phyloP scores from a whole-genome alignment of 2,888 invertebrate species.

The Platypus cylindrus region DNA sequence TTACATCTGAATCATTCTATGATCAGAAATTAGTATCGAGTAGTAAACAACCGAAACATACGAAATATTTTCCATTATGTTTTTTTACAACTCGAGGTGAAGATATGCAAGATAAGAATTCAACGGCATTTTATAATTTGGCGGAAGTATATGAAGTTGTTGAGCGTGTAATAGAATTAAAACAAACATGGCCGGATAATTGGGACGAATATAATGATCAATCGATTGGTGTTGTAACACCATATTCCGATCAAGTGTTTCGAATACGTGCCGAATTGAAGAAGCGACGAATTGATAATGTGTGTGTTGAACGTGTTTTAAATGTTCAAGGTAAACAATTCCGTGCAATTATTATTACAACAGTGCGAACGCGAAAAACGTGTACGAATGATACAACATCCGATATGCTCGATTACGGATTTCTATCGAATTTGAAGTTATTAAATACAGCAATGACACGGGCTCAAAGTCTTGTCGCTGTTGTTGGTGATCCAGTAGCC shows the following conservation, averaged over 20 bases:
- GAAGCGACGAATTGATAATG: constrained; percentile 57
- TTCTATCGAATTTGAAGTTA: constrained; percentile 68
- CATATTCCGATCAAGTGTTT: constrained; percentile 69
- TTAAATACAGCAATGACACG: constrained; percentile 73
- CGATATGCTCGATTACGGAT: constrained; percentile 65
- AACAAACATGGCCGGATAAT: constrained; percentile 58
- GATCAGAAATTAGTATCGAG: constrained; percentile 62
- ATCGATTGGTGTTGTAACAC: constrained; percentile 74
- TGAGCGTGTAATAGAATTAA: constrained; percentile 58
- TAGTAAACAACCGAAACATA: constrained; percentile 57
- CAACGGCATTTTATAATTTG: constrained; percentile 71
- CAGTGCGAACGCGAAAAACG: constrained; percentile 62
- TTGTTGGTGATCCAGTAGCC: constrained; percentile 75
- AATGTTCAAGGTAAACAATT: constrained; percentile 85
- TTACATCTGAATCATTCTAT: constrained; percentile 72
- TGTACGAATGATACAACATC: constrained; percentile 43
- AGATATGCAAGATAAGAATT: constrained; percentile 64
- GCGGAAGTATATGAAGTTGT: constrained; percentile 66
- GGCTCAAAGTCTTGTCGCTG: constrained; percentile 70
- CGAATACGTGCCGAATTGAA: constrained; percentile 64
- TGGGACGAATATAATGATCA: constrained; percentile 66
- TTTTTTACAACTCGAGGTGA: constrained; percentile 71
- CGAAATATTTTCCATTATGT: constrained; percentile 58
- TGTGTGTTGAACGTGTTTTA: constrained; percentile 69
- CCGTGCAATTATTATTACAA: constrained; percentile 67